Base-by-base conservation (phyloP, 2,113 vertebrate species). In the Climacteris rufus region DNA sequence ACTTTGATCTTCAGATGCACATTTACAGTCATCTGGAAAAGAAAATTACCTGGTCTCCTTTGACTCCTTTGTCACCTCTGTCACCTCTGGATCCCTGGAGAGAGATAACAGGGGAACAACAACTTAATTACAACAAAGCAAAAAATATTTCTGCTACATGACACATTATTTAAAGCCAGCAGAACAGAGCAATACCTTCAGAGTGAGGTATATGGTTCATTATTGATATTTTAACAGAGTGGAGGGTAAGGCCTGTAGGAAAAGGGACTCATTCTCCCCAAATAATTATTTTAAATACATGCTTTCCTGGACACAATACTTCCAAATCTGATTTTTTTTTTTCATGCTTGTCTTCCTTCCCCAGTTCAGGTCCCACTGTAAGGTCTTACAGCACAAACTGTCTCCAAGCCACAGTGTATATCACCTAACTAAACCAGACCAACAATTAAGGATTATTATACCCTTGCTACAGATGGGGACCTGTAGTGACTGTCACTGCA, bases 11-110 rank as follows among this genome's bases (percentile, higher is more conserved):
- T 63, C 47, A 35, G 3, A 19, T 15, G 13, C 28, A 39, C 1
- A 3, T 33, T 88, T 47, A 39, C 23, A 77, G 35, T 2, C 52
- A 31, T 40, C 22, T 59, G n/a, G 60, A 54, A 83, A 87, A 75
- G 25, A 87, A 96, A 93, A 90, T 96, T 96, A 99, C 99, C 98
- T 98, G 99, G 83, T 99, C 99, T 91, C 99, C 99, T 98, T 99
- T 99, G 85, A 97, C 95, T 82, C 99, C 99, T 77, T 90, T 94
- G 90, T 98, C 98, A 24, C 99, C 99, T 35, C 97, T 98, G 56
- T 99, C 98, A 70, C 99, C 99, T 97, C 97, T 98, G 89, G 98
- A 98, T 50, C 99, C 99, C 99, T 99, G 96, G 72, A 30, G 71
- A 90, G 79, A 97, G 92, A 96, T 33, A 87, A 95, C 10, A 93